Percentiles rank a stretch among this genome's conserved stretches.
These are phyloP conservation scores for Sebastolobus alascanus DNA, from an alignment of 2,797 vertebrate species.

Conservation along the genomic window DNA sequence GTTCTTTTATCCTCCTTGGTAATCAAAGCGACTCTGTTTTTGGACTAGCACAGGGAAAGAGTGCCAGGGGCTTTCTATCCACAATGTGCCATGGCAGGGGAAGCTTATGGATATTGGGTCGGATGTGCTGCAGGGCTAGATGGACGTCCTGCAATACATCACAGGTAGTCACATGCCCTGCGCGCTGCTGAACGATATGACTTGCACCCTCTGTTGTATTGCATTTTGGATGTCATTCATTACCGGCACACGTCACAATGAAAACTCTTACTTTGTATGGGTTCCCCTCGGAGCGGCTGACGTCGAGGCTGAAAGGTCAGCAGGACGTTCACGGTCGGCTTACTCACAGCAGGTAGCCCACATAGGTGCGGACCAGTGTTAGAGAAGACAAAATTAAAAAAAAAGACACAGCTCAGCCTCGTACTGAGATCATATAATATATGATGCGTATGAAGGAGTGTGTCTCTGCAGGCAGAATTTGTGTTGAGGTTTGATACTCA, in stretches of 20 bases:
- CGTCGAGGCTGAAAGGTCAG: conserved; percentile 67
- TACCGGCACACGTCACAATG: conserved; percentile 9
- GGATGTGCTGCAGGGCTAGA: conserved; percentile 28
- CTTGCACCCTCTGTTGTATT: conserved; percentile 23
- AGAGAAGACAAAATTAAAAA: neutral
- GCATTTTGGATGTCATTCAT: conserved; percentile 39
- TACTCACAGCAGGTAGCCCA: conserved; percentile 58
- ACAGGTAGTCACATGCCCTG: conserved; percentile 38
- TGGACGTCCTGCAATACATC: conserved; percentile 40
- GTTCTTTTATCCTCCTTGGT: conserved; percentile 71
- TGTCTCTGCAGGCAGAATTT: neutral
- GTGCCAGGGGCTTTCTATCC: conserved; percentile 75
- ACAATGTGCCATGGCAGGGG: conserved; percentile 55
- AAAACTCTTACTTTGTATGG: conserved; percentile 11
- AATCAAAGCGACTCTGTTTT: conserved; percentile 81
- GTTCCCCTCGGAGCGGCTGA: conserved; percentile 44
- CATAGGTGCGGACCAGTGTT: neutral
- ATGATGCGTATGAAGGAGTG: neutral
- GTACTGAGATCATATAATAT: conserved; percentile 15
- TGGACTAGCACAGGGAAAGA: conserved; percentile 53
- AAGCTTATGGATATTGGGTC: conserved; percentile 40
- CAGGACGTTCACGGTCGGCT: conserved; percentile 56
- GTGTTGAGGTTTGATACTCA: neutral
- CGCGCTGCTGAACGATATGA: conserved; percentile 26
- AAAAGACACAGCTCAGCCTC: conserved; percentile 5